Evolutionary conservation across 1,140 invertebrate species (phyloP).

Genomic region (Philaenus spumarius): DNA sequence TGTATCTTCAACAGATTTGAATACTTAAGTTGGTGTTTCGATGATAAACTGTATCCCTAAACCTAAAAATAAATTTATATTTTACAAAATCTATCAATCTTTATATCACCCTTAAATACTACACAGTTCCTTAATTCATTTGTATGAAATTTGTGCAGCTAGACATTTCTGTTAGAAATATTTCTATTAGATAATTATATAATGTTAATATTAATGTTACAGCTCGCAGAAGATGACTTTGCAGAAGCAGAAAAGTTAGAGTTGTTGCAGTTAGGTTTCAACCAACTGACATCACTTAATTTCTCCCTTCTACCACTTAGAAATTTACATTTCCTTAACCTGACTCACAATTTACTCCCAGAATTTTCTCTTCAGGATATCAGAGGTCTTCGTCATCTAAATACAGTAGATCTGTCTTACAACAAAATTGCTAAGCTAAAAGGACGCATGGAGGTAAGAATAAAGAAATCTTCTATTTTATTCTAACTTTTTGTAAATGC

Average conservation of each 20-base stretch:
- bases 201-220: conserved; percentile 24
- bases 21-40: no score
- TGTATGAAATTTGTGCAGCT: no score
- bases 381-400: conserved; percentile 56
- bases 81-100: no score
- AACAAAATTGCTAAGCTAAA: conserved; percentile 61
- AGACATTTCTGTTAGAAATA: no score
- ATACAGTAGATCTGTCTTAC: conserved; percentile 61
- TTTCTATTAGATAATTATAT: no score
- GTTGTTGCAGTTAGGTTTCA: conserved; percentile 59
- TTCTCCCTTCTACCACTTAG: conserved; percentile 62
- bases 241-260: conserved; percentile 55
- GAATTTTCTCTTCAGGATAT: conserved; percentile 72
- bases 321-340: conserved; percentile 57
- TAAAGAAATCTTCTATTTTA: neutral
- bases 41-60: no score
- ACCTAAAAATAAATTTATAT: no score
- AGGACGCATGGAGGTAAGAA: conserved; percentile 56
- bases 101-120: no score
- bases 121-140: no score
- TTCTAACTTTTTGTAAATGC: neutral
- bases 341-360: conserved; percentile 63
- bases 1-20: no score
- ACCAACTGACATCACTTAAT: conserved; percentile 60
- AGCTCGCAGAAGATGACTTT: conserved; percentile 70